Evolutionary conservation across 2,888 invertebrate genomes (phyloP).

Genomic region (Drosophila formosana): DNA sequence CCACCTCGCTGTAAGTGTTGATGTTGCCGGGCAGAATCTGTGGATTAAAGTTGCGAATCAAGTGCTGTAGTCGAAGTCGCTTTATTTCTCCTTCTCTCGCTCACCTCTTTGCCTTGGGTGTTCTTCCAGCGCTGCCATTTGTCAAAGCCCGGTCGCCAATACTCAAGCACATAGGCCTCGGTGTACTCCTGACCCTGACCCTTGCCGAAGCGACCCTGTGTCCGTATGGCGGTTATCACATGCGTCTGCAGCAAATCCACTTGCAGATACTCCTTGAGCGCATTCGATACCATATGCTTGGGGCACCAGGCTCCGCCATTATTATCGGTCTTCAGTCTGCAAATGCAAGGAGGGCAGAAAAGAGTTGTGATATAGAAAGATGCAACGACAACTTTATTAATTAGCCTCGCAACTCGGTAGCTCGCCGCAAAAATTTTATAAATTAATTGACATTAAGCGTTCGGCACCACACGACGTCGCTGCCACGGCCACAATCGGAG

Average conservation of each 20-base stretch:
- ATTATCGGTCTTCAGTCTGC: slow-evolving; percentile 91
- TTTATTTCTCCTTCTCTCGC: slow-evolving; percentile 36
- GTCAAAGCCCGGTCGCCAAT: slow-evolving; percentile 90
- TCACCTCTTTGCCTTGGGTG: slow-evolving; percentile 90
- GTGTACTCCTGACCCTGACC: slow-evolving; percentile 93
- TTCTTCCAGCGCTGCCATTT: slow-evolving; percentile 92
- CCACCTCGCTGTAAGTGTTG: slow-evolving; percentile 91
- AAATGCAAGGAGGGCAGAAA: slow-evolving; percentile 35
- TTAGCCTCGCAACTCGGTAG: slow-evolving; percentile 57
- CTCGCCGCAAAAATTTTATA: slow-evolving; percentile 64
- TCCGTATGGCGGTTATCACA: slow-evolving; percentile 90
- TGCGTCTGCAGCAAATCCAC: slow-evolving; percentile 89
- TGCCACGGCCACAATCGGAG: slow-evolving; percentile 8
- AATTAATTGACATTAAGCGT: slow-evolving; percentile 84
- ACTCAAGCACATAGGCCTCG: slow-evolving; percentile 91
- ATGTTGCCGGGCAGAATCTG: slow-evolving; percentile 92
- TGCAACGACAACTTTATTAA: slow-evolving; percentile 64
- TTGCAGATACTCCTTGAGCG: slow-evolving; percentile 91
- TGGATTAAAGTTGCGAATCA: not conserved
- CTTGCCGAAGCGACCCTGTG: slow-evolving; percentile 94
- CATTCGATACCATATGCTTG: slow-evolving; percentile 89
- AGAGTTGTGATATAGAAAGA: not conserved
- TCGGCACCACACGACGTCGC: slow-evolving; percentile 75
- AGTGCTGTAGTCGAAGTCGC: slow-evolving; percentile 29
- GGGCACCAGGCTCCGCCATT: slow-evolving; percentile 96